Evolutionary conservation across 2,113 vertebrate species (phyloP), one percentile per base, ranked within the genome.

Genomic region (Trachemys scripta): DNA sequence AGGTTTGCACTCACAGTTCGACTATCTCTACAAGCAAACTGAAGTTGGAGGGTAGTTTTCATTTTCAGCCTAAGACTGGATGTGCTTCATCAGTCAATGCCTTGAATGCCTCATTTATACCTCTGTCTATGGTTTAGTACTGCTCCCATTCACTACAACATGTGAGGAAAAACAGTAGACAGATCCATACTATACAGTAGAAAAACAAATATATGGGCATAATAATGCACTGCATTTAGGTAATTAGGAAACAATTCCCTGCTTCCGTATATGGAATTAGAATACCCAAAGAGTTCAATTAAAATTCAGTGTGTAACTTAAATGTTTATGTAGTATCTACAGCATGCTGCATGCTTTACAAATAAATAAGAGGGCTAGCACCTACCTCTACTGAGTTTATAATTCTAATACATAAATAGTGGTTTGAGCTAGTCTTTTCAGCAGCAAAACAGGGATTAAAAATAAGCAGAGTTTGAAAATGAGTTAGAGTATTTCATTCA

Each of bases 61-160:
- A 96, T 95, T 96, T 96, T 92, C 95, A 88, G 3, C 65, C 45
- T 29, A 65, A 94, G 82, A 97, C 84, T 96, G 95, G 94, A 96
- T 95, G 90, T 1, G 8, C 94, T 95, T 92, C 84, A 88, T 59
- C 90, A 90, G 88, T 62, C 95, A 94, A 9, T 25, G 80, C 29
- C 88, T 53, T 57, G 92, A 72, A 95, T 84, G 93, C 56, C 20
- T 94, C 29, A 4, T 35, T 91, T 95, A 42, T 42, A 42, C 42
- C 42, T 45, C 19, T 65, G 19, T 10, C 29, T 35, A 57, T 3
- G 10, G 88, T 57, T 92, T 76, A 81, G 20, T 75, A 45, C 10
- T 19, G 49, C 12, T 10, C 24, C 10, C 93, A 78, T 27, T 92
- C 62, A 47, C n/a, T 0, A 0, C 6, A 3, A 4, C 38, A 75